A percentile compares a stretch with the other conserved stretches of the same genome.
Evolutionary conservation across 2,797 vertebrate genomes (phyloP).

Genomic region (Tenualosa ilisha): DNA sequence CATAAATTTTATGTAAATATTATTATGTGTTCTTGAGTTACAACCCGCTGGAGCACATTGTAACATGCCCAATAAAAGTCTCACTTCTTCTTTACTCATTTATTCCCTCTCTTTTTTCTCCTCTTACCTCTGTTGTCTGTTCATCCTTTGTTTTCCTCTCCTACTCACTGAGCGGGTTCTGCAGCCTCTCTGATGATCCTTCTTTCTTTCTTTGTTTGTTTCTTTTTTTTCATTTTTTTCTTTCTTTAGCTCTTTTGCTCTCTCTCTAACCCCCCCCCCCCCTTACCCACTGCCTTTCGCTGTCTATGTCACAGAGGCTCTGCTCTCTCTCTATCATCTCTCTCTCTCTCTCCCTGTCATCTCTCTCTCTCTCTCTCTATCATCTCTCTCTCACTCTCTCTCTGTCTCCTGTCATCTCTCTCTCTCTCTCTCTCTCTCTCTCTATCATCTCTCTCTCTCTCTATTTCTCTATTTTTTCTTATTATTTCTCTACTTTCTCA

Average conservation of each 20-base stretch:
- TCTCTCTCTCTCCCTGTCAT: not conserved
- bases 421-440: not conserved
- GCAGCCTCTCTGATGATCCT: not conserved
- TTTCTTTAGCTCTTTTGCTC: no score
- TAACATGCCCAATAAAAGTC: not conserved
- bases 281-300: not conserved
- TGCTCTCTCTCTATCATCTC: not conserved
- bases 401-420: not conserved
- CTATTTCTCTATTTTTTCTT: not conserved
- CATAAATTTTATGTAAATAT: not conserved
- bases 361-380: not conserved
- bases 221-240: not conserved
- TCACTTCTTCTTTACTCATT: not conserved
- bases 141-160: not conserved
- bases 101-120: not conserved
- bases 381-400: not conserved
- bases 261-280: not conserved
- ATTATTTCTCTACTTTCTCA: not conserved
- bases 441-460: not conserved
- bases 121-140: not conserved
- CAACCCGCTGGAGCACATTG: not conserved
- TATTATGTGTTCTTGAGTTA: not conserved
- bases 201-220: no score
- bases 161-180: not conserved
- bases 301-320: not conserved